Evolutionary conservation across 2,888 invertebrate genomes (phyloP).

Genomic region (Drosophila suboccidentalis): DNA sequence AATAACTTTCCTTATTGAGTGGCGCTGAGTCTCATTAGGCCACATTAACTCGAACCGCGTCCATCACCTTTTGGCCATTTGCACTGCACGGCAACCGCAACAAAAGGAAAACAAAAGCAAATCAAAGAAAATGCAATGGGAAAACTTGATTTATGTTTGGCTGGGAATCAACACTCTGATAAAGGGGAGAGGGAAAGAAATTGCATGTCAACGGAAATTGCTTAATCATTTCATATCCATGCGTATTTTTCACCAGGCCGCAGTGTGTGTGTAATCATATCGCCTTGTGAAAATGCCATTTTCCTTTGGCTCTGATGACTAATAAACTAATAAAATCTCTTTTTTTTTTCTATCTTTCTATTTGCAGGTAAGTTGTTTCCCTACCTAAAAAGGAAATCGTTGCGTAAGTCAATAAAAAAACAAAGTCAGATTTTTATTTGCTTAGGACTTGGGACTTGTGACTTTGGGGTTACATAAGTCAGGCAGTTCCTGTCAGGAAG

Average conservation of each 20-base stretch:
- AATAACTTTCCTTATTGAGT: constrained; percentile 26
- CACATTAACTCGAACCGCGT: constrained; percentile 26
- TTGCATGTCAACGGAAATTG: constrained; percentile 72
- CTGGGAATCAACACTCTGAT: neutral
- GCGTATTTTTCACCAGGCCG: constrained; percentile 42
- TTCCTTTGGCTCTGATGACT: constrained; percentile 43
- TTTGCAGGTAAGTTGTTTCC: constrained; percentile 67
- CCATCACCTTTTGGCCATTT: constrained; percentile 30
- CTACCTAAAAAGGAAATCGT: constrained; percentile 59
- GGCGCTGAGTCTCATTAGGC: constrained; percentile 32
- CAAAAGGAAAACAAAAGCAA: constrained; percentile 10
- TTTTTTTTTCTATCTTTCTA: constrained; percentile 33
- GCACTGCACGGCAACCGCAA: constrained; percentile 8
- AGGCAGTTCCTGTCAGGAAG: constrained; percentile 45
- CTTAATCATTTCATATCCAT: constrained; percentile 69
- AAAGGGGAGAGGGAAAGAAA: constrained; percentile 26
- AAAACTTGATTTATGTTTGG: constrained; percentile 62
- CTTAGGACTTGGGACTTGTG: constrained; percentile 55
- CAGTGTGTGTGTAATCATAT: constrained; percentile 45
- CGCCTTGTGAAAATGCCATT: constrained; percentile 53
- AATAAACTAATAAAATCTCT: constrained; percentile 47
- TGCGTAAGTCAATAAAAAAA: constrained; percentile 76
- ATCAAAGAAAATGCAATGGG: constrained; percentile 40
- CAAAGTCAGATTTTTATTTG: constrained; percentile 47
- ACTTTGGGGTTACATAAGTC: constrained; percentile 44